phyloP scores from a whole-genome alignment of 2,113 vertebrate genomes.

The Brachypodius melanocephalos region DNA sequence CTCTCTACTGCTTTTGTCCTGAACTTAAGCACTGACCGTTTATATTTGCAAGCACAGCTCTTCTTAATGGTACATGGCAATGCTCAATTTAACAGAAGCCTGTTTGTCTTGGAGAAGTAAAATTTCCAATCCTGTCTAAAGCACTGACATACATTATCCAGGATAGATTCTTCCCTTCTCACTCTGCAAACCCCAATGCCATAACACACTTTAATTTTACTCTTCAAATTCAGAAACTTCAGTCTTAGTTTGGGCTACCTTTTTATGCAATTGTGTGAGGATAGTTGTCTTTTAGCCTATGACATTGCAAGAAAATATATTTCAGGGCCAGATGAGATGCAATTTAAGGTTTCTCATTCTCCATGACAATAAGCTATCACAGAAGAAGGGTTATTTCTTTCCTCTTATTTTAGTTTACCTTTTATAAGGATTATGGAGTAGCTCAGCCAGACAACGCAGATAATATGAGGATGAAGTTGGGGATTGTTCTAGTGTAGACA shows the following conservation, averaged over 20 bases:
- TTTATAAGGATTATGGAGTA: conserved; percentile 66
- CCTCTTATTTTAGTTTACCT: conserved; percentile 70
- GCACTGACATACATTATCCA: not conserved
- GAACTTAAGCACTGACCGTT: not conserved
- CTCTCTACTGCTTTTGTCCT: not conserved
- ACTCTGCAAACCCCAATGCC: not conserved
- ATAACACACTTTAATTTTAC: not conserved
- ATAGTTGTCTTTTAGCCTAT: not conserved
- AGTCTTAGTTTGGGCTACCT: not conserved
- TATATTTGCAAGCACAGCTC: not conserved
- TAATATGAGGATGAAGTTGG: conserved; percentile 74
- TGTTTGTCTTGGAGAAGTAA: not conserved
- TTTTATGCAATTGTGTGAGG: not conserved
- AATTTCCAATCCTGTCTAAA: not conserved
- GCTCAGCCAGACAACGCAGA: conserved; percentile 73
- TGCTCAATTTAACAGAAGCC: not conserved
- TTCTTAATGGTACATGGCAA: not conserved
- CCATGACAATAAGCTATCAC: not conserved
- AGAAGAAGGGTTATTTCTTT: not conserved
- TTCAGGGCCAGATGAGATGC: not conserved
- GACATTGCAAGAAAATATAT: not conserved
- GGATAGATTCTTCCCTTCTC: not conserved
- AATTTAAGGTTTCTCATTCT: not conserved
- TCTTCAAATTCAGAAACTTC: not conserved
- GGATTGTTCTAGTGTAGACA: conserved; percentile 55